Evolutionary conservation across 2,797 vertebrate species (phyloP).

Genomic region (Momotus momota): DNA sequence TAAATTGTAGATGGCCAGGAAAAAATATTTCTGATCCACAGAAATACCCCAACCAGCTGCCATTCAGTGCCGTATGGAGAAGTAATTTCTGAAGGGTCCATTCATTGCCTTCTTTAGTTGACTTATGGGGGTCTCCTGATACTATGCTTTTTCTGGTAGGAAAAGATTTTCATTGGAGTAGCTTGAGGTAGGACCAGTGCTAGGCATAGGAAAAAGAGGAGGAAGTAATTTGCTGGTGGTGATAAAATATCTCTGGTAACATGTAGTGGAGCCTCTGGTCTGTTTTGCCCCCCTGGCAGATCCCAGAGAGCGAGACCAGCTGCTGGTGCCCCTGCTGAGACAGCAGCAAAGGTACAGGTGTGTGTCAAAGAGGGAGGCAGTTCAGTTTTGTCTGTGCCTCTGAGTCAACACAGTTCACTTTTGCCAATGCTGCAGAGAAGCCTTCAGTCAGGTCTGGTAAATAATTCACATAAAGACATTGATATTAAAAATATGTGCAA

Average conservation of each 20-base stretch:
- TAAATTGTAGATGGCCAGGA: neutral
- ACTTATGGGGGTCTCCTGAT: neutral
- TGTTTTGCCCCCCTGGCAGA: neutral
- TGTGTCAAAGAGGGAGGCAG: neutral
- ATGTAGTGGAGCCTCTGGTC: neutral
- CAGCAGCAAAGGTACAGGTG: neutral
- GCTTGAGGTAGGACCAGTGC: neutral
- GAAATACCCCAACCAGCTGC: neutral
- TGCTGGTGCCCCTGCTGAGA: neutral
- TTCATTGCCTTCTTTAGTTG: neutral
- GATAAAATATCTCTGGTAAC: neutral
- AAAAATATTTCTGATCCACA: neutral
- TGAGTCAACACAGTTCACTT: neutral
- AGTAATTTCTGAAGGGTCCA: neutral
- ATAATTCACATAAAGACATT: neutral
- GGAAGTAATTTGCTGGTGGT: neutral
- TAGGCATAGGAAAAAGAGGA: neutral
- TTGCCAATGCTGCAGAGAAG: neutral
- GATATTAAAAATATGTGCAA: neutral
- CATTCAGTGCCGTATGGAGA: neutral
- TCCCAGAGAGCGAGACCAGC: neutral
- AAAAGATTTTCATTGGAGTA: neutral
- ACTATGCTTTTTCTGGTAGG: neutral
- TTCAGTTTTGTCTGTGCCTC: neutral
- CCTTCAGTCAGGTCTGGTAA: neutral